Evolutionary conservation across 1,140 invertebrate genomes (phyloP).

Genomic region (Bombyx mori): DNA sequence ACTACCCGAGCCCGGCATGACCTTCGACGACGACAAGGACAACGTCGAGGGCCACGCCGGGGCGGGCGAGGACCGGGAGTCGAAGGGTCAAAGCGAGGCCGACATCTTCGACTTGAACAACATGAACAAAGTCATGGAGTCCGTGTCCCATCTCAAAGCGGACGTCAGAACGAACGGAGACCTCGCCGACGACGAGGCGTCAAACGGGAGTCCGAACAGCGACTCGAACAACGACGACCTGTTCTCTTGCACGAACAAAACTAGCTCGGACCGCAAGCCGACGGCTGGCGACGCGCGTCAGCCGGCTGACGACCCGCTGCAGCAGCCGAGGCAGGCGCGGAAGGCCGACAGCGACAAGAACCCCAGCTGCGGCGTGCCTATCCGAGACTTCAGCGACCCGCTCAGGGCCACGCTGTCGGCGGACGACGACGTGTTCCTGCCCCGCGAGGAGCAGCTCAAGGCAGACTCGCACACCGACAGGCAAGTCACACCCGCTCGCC

Average conservation of each 20-base stretch:
- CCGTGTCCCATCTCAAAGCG: too few relatives aligned
- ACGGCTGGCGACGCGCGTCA: slow-evolving; percentile 10
- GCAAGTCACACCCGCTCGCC: slow-evolving; percentile 16
- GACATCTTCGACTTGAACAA: background rate
- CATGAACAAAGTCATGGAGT: too few relatives aligned
- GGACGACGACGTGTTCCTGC: slow-evolving; percentile 69
- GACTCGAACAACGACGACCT: slow-evolving; percentile 3
- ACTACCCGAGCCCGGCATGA: slow-evolving; percentile 69
- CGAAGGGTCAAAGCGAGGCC: background rate
- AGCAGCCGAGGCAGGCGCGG: slow-evolving; percentile 27
- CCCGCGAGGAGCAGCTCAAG: slow-evolving; percentile 44
- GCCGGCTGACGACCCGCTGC: slow-evolving; percentile 21
- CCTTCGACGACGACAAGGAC: slow-evolving; percentile 35
- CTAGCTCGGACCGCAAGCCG: background rate
- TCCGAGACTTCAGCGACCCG: slow-evolving; percentile 83
- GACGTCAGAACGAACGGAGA: too few relatives aligned
- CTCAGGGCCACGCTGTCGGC: slow-evolving; percentile 77
- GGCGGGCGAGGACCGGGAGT: background rate
- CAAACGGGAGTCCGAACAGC: slow-evolving; percentile 1
- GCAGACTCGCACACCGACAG: slow-evolving; percentile 51
- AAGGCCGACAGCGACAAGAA: slow-evolving; percentile 58
- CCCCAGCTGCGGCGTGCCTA: slow-evolving; percentile 60
- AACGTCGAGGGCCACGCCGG: slow-evolving; percentile 7
- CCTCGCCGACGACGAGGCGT: background rate
- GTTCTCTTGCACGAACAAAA: slow-evolving; percentile 1